Conservation (phyloP, 2,888 invertebrate genomes). For the Drosophila picticornis region DNA sequence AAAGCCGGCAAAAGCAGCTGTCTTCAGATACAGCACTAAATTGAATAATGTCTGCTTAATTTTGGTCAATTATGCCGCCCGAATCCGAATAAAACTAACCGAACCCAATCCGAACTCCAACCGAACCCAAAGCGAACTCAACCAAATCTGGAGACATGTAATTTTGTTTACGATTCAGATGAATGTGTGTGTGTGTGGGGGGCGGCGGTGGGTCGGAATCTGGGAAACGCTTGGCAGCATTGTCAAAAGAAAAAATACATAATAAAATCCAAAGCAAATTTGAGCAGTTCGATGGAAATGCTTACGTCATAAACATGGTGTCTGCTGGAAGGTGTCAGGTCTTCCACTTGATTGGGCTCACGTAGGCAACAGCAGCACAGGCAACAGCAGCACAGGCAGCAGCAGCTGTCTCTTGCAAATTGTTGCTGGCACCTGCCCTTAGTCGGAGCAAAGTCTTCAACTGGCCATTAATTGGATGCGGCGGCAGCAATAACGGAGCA, state of each 20-base stretch:
- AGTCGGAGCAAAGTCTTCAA: constrained; percentile 52
- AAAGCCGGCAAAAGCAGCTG: constrained; percentile 49
- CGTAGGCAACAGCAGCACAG: constrained; percentile 44
- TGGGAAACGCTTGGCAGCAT: constrained; percentile 47
- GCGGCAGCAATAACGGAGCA: constrained; percentile 30
- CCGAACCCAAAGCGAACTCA: constrained; percentile 18
- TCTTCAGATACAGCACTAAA: constrained; percentile 53
- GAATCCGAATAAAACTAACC: constrained; percentile 26
- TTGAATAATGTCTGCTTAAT: constrained; percentile 76
- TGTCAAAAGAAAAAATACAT: constrained; percentile 48
- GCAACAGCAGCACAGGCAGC: not conserved
- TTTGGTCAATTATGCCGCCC: constrained; percentile 75
- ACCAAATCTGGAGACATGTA: constrained; percentile 54
- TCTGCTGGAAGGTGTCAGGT: constrained; percentile 32
- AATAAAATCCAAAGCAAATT: constrained; percentile 20
- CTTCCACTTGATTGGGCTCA: constrained; percentile 61
- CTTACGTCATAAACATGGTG: constrained; percentile 41
- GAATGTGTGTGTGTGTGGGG: constrained; percentile 1
- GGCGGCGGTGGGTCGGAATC: constrained; percentile 26
- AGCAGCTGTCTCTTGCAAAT: not conserved
- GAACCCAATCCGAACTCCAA: constrained; percentile 17
- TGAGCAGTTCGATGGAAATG: constrained; percentile 50
- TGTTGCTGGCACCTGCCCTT: constrained; percentile 43
- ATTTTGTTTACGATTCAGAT: constrained; percentile 60
- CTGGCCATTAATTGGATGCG: constrained; percentile 59